These are phyloP conservation scores for Channallabes apus DNA, from an alignment of 2,797 vertebrate species.

Conservation along the genomic window DNA sequence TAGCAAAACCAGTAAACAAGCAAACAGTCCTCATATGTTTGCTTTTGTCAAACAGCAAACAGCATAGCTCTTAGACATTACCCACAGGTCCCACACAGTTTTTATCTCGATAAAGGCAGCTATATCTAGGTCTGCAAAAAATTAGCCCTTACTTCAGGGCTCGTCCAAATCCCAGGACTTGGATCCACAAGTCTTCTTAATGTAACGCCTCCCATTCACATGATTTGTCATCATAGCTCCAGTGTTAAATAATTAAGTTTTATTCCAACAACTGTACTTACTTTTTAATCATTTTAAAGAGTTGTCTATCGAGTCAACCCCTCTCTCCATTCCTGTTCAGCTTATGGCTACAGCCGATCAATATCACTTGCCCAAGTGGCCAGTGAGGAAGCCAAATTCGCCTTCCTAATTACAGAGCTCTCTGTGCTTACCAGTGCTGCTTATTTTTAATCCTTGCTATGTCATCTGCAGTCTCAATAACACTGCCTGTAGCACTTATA, in stretches of 20 bases:
- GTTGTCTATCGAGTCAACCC: constrained; percentile 15
- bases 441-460: constrained; percentile 48
- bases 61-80: constrained; percentile 26
- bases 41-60: constrained; percentile 34
- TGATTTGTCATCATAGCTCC: constrained; percentile 42
- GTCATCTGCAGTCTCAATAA: constrained; percentile 41
- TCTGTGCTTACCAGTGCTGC: constrained; percentile 41
- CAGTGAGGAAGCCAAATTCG: constrained; percentile 49
- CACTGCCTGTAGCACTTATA: constrained; percentile 23
- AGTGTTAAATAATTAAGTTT: constrained; percentile 49
- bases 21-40: constrained; percentile 8
- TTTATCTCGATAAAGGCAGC: constrained; percentile 27
- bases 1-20: constrained; percentile 33
- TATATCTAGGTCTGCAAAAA: constrained; percentile 39
- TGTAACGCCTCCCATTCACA: constrained; percentile 28
- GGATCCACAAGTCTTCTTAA: constrained; percentile 53
- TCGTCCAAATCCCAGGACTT: constrained; percentile 46
- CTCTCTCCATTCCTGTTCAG: constrained; percentile 40
- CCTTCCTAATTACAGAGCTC: constrained; percentile 51
- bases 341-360: constrained; percentile 49
- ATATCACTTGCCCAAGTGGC: constrained; percentile 52
- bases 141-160: constrained; percentile 49
- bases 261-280: constrained; percentile 24
- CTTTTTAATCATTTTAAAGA: constrained; percentile 47
- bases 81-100: constrained; percentile 36